Conservation (phyloP, 2,888 invertebrate species). For the Cremastobaeus sp. region DNA sequence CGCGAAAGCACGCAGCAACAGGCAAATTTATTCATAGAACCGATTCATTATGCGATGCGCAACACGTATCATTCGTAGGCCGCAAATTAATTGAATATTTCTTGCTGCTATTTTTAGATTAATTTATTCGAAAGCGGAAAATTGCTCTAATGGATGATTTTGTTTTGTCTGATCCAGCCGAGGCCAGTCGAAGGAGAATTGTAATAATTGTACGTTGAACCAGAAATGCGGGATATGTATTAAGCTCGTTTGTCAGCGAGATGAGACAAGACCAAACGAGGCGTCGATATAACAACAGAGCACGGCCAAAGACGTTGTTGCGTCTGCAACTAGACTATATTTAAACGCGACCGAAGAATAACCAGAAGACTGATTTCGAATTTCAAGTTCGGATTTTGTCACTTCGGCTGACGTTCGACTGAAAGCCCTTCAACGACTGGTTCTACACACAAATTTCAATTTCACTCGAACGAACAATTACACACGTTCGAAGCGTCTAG, state of each 20-base stretch:
- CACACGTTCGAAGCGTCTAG: slow-evolving; percentile 40
- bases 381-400: too few relatives aligned
- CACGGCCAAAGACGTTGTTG: slow-evolving; percentile 68
- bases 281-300: slow-evolving; percentile 71
- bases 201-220: slow-evolving; percentile 46
- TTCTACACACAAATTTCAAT: too few relatives aligned
- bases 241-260: slow-evolving; percentile 67
- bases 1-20: slow-evolving; percentile 16
- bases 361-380: slow-evolving; percentile 43
- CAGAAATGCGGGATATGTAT: slow-evolving; percentile 58
- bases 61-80: slow-evolving; percentile 21
- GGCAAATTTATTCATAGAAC: slow-evolving; percentile 58
- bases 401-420: too few relatives aligned
- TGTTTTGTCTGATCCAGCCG: slow-evolving; percentile 42
- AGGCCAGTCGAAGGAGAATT: slow-evolving; percentile 18
- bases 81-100: slow-evolving; percentile 38
- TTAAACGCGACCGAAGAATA: slow-evolving; percentile 52
- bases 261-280: slow-evolving; percentile 69
- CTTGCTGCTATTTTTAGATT: slow-evolving; percentile 34
- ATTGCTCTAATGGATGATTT: slow-evolving; percentile 7
- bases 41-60: slow-evolving; percentile 34
- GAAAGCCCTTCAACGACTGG: too few relatives aligned
- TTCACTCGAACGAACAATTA: too few relatives aligned
- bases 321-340: slow-evolving; percentile 60
- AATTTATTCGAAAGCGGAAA: slow-evolving; percentile 38